Conservation (phyloP, 1,140 invertebrate genomes). For the Drosophila nigromelanica region DNA sequence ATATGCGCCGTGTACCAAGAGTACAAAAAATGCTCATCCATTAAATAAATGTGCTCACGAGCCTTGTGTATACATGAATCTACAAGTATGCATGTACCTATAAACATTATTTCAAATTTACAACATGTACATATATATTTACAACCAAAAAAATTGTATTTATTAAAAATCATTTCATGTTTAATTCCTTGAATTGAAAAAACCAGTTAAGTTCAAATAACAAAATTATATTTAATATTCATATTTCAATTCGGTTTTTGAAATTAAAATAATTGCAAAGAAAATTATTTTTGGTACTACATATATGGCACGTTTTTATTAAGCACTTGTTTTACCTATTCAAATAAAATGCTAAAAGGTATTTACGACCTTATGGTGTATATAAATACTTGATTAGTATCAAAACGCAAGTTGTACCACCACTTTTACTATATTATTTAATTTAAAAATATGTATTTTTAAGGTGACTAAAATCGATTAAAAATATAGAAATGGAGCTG, state of each 20-base stretch:
- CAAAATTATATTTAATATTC: slow-evolving; percentile 3
- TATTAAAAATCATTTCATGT: slow-evolving; percentile 8
- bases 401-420: too few relatives aligned
- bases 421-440: too few relatives aligned
- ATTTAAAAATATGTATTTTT: too few relatives aligned
- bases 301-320: background rate
- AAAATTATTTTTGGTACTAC: background rate
- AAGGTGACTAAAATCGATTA: too few relatives aligned
- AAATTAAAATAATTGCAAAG: background rate
- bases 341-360: too few relatives aligned
- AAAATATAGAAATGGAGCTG: too few relatives aligned
- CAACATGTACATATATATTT: background rate
- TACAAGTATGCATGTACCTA: background rate
- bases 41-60: slow-evolving; percentile 33
- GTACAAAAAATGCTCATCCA: slow-evolving; percentile 44
- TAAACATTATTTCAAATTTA: slow-evolving; percentile 3
- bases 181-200: slow-evolving; percentile 5
- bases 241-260: slow-evolving; percentile 5
- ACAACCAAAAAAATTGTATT: background rate
- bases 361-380: background rate
- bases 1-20: slow-evolving; percentile 23
- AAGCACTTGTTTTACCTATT: too few relatives aligned
- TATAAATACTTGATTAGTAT: too few relatives aligned
- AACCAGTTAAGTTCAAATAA: background rate
- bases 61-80: background rate